Conservation (phyloP, 2,113 vertebrate species). For the Cyphomyrus plagiostoma region DNA sequence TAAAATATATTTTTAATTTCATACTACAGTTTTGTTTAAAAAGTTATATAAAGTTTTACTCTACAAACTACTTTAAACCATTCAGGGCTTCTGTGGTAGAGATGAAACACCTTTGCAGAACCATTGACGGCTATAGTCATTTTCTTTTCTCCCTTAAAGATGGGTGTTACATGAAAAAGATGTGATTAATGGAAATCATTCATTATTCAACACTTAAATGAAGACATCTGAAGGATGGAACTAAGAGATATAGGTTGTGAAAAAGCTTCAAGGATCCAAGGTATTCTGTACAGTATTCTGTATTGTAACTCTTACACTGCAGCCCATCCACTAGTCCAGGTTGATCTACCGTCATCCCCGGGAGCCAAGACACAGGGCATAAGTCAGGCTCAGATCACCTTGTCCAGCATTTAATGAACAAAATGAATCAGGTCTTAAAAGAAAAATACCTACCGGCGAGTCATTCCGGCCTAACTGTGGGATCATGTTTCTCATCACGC, state of each 20-base stretch:
- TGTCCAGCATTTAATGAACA: slow-evolving; percentile 14
- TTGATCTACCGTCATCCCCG: slow-evolving; percentile 9
- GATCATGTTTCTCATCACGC: not conserved
- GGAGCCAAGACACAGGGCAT: not conserved
- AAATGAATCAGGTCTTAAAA: slow-evolving; percentile 17
- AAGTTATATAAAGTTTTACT: not conserved
- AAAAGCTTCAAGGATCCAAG: not conserved
- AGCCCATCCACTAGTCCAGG: not conserved
- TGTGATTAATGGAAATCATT: not conserved
- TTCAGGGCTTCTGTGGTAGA: not conserved
- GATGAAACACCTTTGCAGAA: not conserved
- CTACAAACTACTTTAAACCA: not conserved
- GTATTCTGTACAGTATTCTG: not conserved
- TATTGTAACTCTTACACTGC: not conserved
- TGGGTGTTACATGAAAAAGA: not conserved
- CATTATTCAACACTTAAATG: not conserved
- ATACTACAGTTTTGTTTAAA: not conserved
- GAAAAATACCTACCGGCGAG: not conserved
- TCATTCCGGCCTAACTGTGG: not conserved
- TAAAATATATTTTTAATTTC: not conserved
- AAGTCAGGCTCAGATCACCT: slow-evolving; percentile 9
- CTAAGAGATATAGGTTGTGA: not conserved
- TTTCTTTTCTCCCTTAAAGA: not conserved
- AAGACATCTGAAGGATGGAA: not conserved
- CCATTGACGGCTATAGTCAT: not conserved